Evolutionary conservation across 2,797 vertebrate genomes (phyloP), one percentile per base, ranked within the genome.

Genomic region (Benthosema pterotum): DNA sequence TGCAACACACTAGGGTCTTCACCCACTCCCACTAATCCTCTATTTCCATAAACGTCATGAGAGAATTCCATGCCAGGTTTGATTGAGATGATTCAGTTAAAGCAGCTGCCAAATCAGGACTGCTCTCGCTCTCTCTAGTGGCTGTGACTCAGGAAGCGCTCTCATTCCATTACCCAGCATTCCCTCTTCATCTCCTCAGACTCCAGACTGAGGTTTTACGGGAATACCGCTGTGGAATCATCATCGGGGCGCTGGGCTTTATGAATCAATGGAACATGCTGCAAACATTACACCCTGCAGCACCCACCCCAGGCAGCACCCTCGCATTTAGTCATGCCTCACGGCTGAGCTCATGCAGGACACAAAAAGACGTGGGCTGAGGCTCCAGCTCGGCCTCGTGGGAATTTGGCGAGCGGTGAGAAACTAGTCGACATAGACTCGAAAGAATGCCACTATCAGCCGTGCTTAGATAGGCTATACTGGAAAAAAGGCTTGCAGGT

Each of bases 211-310:
- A 67, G 63, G 69, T 87, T 90, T 82, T 91, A 90, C 80, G 80
- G 90, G 90, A 94, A 93, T 89, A 88, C 86, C 89, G 79, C 71
- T 66, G 61, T 79, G 82, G 90, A 91, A 79, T 88, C 86, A 88
- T 89, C 91, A 89, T 68, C 85, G 82, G 84, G 78, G 83, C 11
- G 8, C 78, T 82, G 75, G 66, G 86, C 89, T 89, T 87, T 80
- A 77, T 84, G 87, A 94, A 93, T 93, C 92, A 90, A 16, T 82
- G 75, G 87, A 89, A 92, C 84, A 92, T 84, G 83, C 71, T 91
- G 74, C 82, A 85, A 89, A 91, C 86, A 91, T 84, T 83, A 90
- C 83, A 84, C 79, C 80, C 82, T 80, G 71, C 45, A 79, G 82
- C 85, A 82, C 80, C 80, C 79, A 82, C 78, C 81, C 69, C 82